Evolutionary conservation across 2,113 vertebrate genomes (phyloP), one percentile per base, ranked within the genome.

Genomic region (Romanogobio albipinnatus): DNA sequence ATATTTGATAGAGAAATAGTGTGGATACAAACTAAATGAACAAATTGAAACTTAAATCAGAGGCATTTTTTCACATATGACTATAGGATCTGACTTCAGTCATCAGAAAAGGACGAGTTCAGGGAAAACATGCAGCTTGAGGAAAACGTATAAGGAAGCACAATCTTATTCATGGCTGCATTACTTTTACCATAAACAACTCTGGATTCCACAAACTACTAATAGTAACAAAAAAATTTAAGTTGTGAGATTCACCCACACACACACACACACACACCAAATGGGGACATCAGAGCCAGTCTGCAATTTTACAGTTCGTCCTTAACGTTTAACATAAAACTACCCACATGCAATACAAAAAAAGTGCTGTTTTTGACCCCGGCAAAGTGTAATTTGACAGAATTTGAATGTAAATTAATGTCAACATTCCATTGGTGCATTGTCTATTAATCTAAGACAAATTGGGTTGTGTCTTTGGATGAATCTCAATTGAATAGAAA

Each of bases 351-450:
- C 11, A 58, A 77, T 36, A 29, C 29, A 58, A 5, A 3, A 36
- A 10, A 22, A 68, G 53, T 59, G 53, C 33, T 59, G 29, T 8
- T 39, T 39, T 59, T 58, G 51, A 56, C 17, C 51, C 26, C 6
- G 29, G 29, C 51, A 61, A n/a, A 61, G 4, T 45, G n/a, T 17
- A 61, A 17, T 45, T 79, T 59, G 56, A 45, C 22, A 62, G 13
- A 24, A 45, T 61, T 45, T 61, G 76, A 79, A 62, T 10, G n/a
- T 45, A 10, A 62, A 79, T 64, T 24, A 79, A 45, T 26, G 36
- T 17, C 56, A 79, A 7, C 56, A 61, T 62, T 79, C 19, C 13
- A 22, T 9, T 61, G 36, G 17, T 2, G 4, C 29, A 9, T 8
- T 26, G 3, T 61, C 3, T 43, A 77, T 4, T 22, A 77, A 59